Evolutionary conservation across 2,888 invertebrate genomes (phyloP), one percentile per base, ranked within the genome.

Genomic region (Temnothorax rugatulus): DNA sequence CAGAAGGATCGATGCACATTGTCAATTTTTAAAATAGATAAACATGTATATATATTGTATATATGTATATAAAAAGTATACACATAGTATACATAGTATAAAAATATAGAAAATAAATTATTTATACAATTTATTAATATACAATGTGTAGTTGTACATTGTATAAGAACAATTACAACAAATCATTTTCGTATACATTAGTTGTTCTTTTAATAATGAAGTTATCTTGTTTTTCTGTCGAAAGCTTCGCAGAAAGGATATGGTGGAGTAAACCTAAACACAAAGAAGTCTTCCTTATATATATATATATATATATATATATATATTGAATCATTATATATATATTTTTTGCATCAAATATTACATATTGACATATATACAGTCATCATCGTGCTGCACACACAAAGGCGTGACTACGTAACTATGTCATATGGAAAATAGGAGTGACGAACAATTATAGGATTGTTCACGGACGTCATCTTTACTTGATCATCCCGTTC

Each of bases 311-410:
- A 77, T 86, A 85, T 88, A 87, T 86, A 85, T 79, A n/a, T 44
- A 79, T 47, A 47, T 47, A 79, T 79, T 59, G 71, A 69, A 79
- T 79, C 5, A 76, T 76, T 52, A 82, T 88, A 77, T 86, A 85
- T 88, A 87, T 86, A 85, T 79, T 86, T 69, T 84, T 89, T 90
- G 90, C 91, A 92, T 93, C 91, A 92, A 94, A 94, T 94, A 93
- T 94, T 94, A 94, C 94, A 94, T 94, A 94, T 94, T 91, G 93
- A 94, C 94, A 94, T 94, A 94, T 94, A 94, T 94, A 94, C 94
- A 94, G 93, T 94, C 93, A 94, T 94, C 92, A 92, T 91, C 92
- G 91, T 91, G 85, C 92, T 92, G 44, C 44, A 68, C 66, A 50
- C 66, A 93, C 87, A 91, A 88, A 88, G 90, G 90, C 90, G 92